Evolutionary conservation across 2,797 vertebrate species (phyloP).

Genomic region (Antennarius maculatus): DNA sequence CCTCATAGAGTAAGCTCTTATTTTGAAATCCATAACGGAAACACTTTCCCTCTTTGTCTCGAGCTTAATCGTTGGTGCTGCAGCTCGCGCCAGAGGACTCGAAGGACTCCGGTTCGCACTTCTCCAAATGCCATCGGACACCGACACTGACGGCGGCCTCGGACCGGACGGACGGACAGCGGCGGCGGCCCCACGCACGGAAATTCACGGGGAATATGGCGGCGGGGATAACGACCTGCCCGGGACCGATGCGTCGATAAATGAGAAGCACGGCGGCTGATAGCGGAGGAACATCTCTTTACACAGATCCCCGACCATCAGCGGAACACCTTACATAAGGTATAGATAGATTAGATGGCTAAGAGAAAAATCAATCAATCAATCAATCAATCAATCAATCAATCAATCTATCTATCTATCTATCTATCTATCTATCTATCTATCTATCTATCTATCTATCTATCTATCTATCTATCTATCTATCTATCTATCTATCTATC

Average conservation of each 20-base stretch:
- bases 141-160: slow-evolving; percentile 17
- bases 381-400: background rate
- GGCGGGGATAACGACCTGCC: slow-evolving; percentile 21
- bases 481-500: background rate
- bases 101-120: background rate
- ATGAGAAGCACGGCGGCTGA: background rate
- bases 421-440: background rate
- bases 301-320: slow-evolving; percentile 29
- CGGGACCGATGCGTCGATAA: slow-evolving; percentile 16
- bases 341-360: too few relatives aligned
- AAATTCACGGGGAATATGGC: slow-evolving; percentile 47
- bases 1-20: background rate
- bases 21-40: slow-evolving; percentile 27
- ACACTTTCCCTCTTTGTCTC: fast-evolving
- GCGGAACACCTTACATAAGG: background rate
- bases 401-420: background rate
- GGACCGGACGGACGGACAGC: slow-evolving; percentile 33
- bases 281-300: slow-evolving; percentile 45
- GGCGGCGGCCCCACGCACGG: background rate
- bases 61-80: background rate
- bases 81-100: slow-evolving; percentile 4
- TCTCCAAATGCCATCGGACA: slow-evolving; percentile 45
- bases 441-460: background rate
- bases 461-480: background rate
- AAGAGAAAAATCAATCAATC: background rate